Percentiles rank a stretch among this genome's conserved stretches.
Evolutionary conservation across 2,113 vertebrate genomes (phyloP).

Genomic region (Arvicanthis niloticus): DNA sequence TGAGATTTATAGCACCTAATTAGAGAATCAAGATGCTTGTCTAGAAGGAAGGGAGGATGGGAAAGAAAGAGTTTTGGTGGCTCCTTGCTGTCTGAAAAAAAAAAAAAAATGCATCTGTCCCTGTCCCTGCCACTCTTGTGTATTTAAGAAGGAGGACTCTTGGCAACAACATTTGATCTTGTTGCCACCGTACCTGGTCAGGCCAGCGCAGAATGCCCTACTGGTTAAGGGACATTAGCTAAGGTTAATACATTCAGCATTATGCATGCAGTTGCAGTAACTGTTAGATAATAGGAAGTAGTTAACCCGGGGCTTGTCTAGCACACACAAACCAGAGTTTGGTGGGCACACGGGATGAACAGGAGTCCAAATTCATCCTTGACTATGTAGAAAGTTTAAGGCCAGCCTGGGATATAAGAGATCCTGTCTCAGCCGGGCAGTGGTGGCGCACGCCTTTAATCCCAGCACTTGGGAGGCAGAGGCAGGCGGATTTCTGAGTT

Average conservation of each 20-base stretch:
- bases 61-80: not conserved
- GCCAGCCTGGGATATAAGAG: not conserved
- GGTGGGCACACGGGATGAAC: not conserved
- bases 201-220: too few species aligned
- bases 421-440: not conserved
- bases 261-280: not conserved
- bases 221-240: not conserved
- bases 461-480: too few species aligned
- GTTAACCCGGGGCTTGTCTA: not conserved
- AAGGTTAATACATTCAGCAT: not conserved
- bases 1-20: not conserved
- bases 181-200: not conserved
- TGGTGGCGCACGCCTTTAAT: too few species aligned
- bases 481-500: too few species aligned
- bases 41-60: not conserved
- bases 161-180: not conserved
- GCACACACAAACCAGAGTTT: not conserved
- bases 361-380: not conserved
- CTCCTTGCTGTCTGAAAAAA: not conserved
- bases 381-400: too few species aligned
- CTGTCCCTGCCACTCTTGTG: not conserved
- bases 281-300: not conserved
- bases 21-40: not conserved
- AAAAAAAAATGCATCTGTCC: not conserved
- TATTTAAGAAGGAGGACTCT: not conserved